Percentiles rank a stretch among this genome's conserved stretches.
Conservation (phyloP, 2,113 vertebrate genomes). For the Cinclus mexicanus region DNA sequence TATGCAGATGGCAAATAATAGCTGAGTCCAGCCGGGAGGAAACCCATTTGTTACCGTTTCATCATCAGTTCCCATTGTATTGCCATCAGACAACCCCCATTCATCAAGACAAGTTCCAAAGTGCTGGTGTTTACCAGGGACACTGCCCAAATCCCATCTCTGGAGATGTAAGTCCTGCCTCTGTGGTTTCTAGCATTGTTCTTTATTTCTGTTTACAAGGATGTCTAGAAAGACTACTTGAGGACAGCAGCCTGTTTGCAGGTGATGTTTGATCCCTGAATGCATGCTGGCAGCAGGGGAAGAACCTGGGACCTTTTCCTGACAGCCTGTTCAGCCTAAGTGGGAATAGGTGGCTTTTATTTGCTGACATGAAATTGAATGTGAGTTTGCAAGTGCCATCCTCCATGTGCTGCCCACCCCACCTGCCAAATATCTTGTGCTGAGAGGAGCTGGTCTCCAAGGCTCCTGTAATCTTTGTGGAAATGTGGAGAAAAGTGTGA, state of each 20-base stretch:
- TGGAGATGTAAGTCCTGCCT: not conserved
- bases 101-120: constrained; percentile 7
- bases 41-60: constrained; percentile 53
- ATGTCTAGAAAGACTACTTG: not conserved
- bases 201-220: not conserved
- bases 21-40: not conserved
- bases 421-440: not conserved
- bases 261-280: not conserved
- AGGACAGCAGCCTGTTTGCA: not conserved
- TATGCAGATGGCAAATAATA: constrained; percentile 51
- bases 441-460: not conserved
- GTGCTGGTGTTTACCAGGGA: not conserved
- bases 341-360: not conserved
- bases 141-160: not conserved
- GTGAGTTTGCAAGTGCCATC: not conserved
- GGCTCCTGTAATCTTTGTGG: not conserved
- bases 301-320: not conserved
- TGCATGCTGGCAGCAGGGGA: not conserved
- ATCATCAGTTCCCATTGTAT: constrained; percentile 23
- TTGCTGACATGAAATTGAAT: not conserved
- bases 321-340: not conserved
- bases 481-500: not conserved
- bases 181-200: not conserved
- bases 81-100: not conserved
- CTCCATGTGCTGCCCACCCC: not conserved